Conservation (phyloP, 2,797 vertebrate genomes). For the Uromys caudimaculatus region DNA sequence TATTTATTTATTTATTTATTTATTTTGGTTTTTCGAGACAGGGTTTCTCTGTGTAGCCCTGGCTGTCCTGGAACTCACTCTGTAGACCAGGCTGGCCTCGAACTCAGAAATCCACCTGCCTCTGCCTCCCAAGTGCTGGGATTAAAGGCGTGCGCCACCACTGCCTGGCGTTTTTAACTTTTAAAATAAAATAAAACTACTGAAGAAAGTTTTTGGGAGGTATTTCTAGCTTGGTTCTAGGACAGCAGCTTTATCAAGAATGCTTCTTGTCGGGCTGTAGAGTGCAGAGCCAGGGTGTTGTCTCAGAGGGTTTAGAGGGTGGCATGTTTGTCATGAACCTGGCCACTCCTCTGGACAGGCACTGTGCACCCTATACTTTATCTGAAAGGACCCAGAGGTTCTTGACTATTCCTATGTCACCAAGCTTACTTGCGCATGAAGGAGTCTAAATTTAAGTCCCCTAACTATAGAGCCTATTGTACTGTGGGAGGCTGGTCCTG, state of each 20-base stretch:
- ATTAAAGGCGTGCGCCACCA: too few relatives aligned
- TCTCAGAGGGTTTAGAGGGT: neutral
- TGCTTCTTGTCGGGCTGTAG: neutral
- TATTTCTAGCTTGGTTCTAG: slow-evolving; percentile 19
- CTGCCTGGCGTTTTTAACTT: neutral
- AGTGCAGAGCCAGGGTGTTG: neutral
- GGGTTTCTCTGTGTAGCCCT: too few relatives aligned
- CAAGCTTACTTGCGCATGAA: neutral
- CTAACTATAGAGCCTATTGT: neutral
- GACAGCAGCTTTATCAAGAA: neutral
- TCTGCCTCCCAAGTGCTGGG: too few relatives aligned
- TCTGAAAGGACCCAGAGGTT: slow-evolving; percentile 18
- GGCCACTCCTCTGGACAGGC: neutral
- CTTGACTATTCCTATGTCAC: neutral
- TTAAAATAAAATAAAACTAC: neutral
- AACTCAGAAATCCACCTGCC: too few relatives aligned
- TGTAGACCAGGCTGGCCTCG: too few relatives aligned
- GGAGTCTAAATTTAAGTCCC: neutral
- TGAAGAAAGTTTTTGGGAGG: neutral
- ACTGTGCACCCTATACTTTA: neutral
- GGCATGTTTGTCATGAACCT: neutral
- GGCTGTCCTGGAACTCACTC: too few relatives aligned
- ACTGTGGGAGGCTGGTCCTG: neutral
- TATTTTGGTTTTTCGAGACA: too few relatives aligned
- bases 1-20: too few relatives aligned